These are phyloP conservation scores for Alectoris magna DNA, from an alignment of 2,797 vertebrate genomes.

Conservation along the genomic window DNA sequence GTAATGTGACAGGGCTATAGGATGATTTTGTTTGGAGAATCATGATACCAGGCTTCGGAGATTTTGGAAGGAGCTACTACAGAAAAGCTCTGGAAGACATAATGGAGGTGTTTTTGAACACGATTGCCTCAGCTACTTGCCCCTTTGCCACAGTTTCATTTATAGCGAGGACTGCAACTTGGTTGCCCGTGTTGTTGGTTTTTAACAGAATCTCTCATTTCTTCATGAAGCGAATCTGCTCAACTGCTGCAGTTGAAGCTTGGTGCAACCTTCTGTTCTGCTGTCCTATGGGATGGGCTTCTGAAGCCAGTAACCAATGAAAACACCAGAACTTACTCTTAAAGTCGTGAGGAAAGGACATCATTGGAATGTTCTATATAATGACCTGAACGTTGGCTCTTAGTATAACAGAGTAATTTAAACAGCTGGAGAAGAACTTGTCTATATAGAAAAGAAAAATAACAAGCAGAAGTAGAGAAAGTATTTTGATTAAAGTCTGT, in stretches of 20 bases:
- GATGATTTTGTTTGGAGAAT: neutral
- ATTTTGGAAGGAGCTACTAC: neutral
- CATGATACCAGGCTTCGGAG: neutral
- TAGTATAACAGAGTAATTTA: neutral
- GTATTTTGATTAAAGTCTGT: neutral
- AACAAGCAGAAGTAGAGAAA: neutral
- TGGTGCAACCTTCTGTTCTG: neutral
- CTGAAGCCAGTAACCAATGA: neutral
- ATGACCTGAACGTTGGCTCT: slow-evolving; percentile 11
- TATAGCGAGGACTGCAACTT: neutral
- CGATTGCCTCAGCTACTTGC: neutral
- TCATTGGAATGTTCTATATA: neutral
- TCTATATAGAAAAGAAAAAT: neutral
- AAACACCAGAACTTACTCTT: neutral
- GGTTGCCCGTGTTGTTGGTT: neutral
- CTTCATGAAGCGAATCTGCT: neutral
- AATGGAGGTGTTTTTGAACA: neutral
- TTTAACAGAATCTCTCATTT: neutral
- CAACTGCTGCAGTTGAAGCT: neutral
- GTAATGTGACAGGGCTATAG: neutral
- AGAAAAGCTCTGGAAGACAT: neutral
- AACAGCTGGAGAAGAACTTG: neutral
- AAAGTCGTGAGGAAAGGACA: neutral
- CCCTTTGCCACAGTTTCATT: neutral
- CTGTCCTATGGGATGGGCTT: neutral